phyloP scores from a whole-genome alignment of 2,113 vertebrate genomes.

The Sigmodon hispidus region DNA sequence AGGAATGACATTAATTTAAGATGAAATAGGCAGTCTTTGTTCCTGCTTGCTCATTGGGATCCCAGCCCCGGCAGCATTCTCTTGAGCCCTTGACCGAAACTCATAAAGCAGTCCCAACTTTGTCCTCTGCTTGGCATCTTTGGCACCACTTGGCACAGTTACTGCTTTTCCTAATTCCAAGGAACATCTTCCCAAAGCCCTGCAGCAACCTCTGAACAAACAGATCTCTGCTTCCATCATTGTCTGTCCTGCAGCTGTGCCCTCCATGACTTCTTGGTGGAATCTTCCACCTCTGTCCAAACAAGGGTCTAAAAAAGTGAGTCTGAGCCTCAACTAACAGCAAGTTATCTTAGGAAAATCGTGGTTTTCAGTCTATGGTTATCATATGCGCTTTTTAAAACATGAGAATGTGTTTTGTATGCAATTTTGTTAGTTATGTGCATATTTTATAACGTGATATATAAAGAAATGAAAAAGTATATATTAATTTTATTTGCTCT shows the following conservation, averaged over 20 bases:
- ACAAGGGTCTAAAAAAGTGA: not conserved
- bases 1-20: slow-evolving; percentile 54
- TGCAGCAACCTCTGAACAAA: not conserved
- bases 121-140: not conserved
- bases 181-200: not conserved
- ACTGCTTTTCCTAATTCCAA: not conserved
- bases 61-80: not conserved
- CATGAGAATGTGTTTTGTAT: not conserved
- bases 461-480: not conserved
- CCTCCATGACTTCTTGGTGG: not conserved
- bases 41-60: not conserved
- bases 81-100: not conserved
- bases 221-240: not conserved
- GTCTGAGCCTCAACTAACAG: not conserved
- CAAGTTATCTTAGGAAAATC: too few relatives aligned
- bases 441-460: not conserved
- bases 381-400: not conserved
- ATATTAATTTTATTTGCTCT: not conserved
- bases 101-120: not conserved
- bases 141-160: not conserved
- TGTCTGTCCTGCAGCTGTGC: rapidly evolving
- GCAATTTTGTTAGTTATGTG: not conserved
- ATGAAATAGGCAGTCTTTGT: not conserved
- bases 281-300: not conserved
- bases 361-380: not conserved